A percentile compares a stretch with the other conserved stretches of the same genome.
Conservation (phyloP, 2,888 invertebrate genomes). For the Anaspis maculata region DNA sequence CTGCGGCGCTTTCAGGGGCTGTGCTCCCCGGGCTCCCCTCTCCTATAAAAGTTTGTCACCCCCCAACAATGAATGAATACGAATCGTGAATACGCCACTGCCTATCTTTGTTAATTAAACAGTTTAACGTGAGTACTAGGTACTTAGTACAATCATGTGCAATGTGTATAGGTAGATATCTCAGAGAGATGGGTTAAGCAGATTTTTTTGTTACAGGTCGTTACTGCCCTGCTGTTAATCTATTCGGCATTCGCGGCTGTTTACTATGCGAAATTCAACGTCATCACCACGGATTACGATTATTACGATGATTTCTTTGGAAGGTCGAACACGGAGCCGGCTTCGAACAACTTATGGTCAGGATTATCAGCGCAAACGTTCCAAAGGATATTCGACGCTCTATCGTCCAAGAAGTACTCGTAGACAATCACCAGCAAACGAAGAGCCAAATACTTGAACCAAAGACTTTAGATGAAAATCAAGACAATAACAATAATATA, state of each 20-base stretch:
- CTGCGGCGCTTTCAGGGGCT: too few species aligned
- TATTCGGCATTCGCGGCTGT: conserved; percentile 82
- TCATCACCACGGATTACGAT: conserved; percentile 68
- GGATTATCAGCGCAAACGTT: conserved; percentile 56
- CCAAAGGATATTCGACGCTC: conserved; percentile 58
- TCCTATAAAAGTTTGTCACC: too few species aligned
- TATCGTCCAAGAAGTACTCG: conserved; percentile 43
- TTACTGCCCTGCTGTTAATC: conserved; percentile 69
- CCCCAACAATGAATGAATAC: too few species aligned
- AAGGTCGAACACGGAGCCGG: conserved; percentile 48
- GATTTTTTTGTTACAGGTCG: conserved; percentile 55
- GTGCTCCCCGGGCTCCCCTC: too few species aligned
- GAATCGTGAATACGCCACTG: too few species aligned
- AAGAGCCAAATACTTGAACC: conserved; percentile 10
- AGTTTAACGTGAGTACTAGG: too few species aligned
- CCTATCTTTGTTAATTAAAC: too few species aligned
- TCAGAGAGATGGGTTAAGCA: too few species aligned
- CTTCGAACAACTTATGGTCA: conserved; percentile 37
- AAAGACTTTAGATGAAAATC: conserved; percentile 2
- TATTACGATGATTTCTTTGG: conserved; percentile 60
- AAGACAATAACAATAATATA: conserved; percentile 1
- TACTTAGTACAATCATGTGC: too few species aligned
- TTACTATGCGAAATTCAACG: conserved; percentile 82
- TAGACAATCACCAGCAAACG: conserved; percentile 19
- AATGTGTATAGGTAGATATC: too few species aligned